phyloP scores from a whole-genome alignment of 2,113 vertebrate genomes.

The Anser cygnoides region DNA sequence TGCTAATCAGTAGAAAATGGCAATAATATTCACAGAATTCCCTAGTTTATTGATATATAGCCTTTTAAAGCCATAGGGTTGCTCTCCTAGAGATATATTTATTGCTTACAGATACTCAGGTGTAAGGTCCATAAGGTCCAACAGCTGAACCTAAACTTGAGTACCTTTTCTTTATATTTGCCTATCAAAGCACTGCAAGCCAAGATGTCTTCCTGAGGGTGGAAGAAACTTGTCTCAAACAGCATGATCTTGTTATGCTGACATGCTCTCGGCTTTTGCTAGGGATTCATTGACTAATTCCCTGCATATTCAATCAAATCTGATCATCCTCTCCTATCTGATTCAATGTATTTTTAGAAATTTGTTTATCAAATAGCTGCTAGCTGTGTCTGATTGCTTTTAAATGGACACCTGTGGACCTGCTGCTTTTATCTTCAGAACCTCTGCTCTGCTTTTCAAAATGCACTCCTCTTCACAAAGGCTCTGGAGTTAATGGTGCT shows the following conservation, averaged over 20 bases:
- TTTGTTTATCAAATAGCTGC: neutral
- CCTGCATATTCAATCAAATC: neutral
- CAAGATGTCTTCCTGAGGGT: neutral
- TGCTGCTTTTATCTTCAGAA: neutral
- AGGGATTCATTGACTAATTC: neutral
- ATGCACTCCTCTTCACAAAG: neutral
- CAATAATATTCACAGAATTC: neutral
- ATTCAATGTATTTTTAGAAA: neutral
- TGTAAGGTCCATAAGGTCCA: neutral
- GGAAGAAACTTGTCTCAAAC: neutral
- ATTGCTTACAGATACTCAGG: neutral
- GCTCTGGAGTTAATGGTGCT: neutral
- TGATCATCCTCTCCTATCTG: neutral
- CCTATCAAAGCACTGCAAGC: neutral
- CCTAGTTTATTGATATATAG: neutral
- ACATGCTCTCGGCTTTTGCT: neutral
- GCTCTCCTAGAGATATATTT: neutral
- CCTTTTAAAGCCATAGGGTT: neutral
- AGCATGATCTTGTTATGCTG: neutral
- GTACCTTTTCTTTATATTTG: neutral
- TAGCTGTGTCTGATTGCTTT: neutral
- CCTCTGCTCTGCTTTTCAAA: neutral
- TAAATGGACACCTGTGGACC: neutral
- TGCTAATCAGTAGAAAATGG: neutral
- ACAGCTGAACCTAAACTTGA: neutral